Base-by-base conservation (phyloP, 1,140 invertebrate genomes). In the Chrysopa pallens region DNA sequence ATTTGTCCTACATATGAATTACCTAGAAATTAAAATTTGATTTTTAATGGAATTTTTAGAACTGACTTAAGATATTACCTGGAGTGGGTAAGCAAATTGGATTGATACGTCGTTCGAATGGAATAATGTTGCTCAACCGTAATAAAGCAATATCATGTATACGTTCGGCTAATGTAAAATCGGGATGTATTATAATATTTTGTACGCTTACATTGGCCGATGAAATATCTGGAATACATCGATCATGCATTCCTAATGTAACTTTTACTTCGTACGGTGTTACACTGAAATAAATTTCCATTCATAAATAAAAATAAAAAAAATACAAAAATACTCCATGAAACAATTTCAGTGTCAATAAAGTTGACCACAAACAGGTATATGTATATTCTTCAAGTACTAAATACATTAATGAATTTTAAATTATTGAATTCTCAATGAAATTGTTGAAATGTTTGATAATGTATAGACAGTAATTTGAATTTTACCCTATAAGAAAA, bases 131-230 rank as follows among this genome's bases (percentile, higher is more conserved):
- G 43, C 60, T 64, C 6, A 79, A 53, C 38, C 61, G 64, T 6
- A 79, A 49, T 12, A 80, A 46, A 2, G 73, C 74, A 28, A 79
- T 59, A 56, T 79, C 72, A 46, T 73, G 66, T 27, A 69, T 60
- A 46, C 53, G 55, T 1, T 64, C 66, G n/a, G 50, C 60, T 0
- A 53, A 49, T 43, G 66, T 63, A 48, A 70, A 77, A 38, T 66
- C 63, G 4, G 68, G 68, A 53, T 72, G 61, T 0, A 67, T 46
- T 27, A 55, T 55, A 4, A 74, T 50, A 4, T 50, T 49, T 31
- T 67, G 58, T 2, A 70, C 62, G 38, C 65, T 73, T 4, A 57
- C 45, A 37, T 67, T 69, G 0, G 57, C 47, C 5, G 67, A 66
- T 1, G 62, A 67, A 8, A 64, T 48, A 29, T 69, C 66, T 1